Percentiles rank a stretch among this genome's conserved stretches.
phyloP scores from a whole-genome alignment of 2,888 invertebrate species.

The Ferrisia virgata region DNA sequence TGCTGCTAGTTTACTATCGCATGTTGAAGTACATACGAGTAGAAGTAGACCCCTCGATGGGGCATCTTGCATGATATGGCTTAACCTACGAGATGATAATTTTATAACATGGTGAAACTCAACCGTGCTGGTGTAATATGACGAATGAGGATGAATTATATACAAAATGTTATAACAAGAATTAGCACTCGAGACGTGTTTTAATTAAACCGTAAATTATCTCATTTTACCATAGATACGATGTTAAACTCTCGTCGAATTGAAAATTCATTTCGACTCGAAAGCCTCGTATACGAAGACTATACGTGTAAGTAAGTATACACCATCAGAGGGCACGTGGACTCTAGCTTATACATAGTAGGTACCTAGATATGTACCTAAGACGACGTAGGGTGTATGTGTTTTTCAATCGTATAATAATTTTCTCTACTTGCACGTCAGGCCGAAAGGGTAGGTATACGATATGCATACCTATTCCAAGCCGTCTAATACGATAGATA shows the following conservation, averaged over 20 bases:
- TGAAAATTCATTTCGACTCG: conserved; percentile 3
- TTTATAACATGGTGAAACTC: background rate
- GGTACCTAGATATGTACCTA: too few species aligned
- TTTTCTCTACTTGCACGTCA: background rate
- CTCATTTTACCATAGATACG: background rate
- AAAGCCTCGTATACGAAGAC: background rate
- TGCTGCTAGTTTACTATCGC: too few species aligned
- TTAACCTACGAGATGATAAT: background rate
- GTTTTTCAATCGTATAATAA: conserved; percentile 3
- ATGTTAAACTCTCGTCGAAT: background rate
- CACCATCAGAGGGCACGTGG: background rate
- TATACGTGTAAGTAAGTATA: too few species aligned
- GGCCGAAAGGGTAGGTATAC: too few species aligned
- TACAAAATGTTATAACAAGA: background rate
- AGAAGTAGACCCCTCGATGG: too few species aligned
- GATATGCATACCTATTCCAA: background rate
- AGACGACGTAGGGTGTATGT: background rate
- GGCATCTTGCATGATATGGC: background rate
- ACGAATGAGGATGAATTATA: background rate
- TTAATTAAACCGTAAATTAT: conserved; percentile 17
- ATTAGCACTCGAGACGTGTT: conserved; percentile 14
- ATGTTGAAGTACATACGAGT: too few species aligned
- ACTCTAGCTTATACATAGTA: too few species aligned
- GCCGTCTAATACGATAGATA: too few species aligned
- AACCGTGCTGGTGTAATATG: background rate